Base-by-base conservation (phyloP, 2,888 invertebrate species). In the Drosophila pullipes region DNA sequence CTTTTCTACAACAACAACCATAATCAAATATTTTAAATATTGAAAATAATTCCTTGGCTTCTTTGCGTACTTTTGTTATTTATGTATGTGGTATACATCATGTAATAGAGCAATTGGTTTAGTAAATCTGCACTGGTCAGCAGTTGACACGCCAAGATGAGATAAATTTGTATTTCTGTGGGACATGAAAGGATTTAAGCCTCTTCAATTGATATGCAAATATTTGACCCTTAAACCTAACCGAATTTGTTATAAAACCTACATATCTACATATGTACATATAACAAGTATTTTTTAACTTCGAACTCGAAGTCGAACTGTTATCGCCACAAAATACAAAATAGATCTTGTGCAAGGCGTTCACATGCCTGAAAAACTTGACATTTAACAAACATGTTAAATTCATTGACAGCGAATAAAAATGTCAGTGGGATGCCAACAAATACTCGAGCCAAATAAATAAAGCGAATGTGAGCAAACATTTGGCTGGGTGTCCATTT, bases 321-420 rank as follows among this genome's bases (percentile, higher is more conserved):
- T 54, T 62, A 62, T 61, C 33, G 62, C 31, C 31, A 55, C 39
- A 54, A 52, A 49, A 60, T 28, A 64, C 39, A 54, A 53, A 49
- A 63, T 28, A 64, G 44, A 70, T 52, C 49, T 57, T 18, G n/a
- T 11, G 53, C n/a, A 47, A 53, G 65, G 78, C 73, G 78, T 65
- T 62, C 47, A 10, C 28, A 37, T 77, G 50, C 37, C 44, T 55
- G 63, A 69, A 69, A 72, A 54, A 58, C 65, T 66, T 69, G 69
- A 81, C 78, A 75, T 52, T 67, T 50, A 76, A 72, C 81, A 77
- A 78, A 87, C 83, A 82, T 89, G 90, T 90, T 89, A 79, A 78
- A 90, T 83, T 87, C 83, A 87, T 91, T 92, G 91, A 92, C 92
- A 92, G 92, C 91, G 81, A 92, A 92, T 91, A 91, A 92, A 92